Conservation (phyloP, 2,797 vertebrate species). For the Phaenicophaeus curvirostris region DNA sequence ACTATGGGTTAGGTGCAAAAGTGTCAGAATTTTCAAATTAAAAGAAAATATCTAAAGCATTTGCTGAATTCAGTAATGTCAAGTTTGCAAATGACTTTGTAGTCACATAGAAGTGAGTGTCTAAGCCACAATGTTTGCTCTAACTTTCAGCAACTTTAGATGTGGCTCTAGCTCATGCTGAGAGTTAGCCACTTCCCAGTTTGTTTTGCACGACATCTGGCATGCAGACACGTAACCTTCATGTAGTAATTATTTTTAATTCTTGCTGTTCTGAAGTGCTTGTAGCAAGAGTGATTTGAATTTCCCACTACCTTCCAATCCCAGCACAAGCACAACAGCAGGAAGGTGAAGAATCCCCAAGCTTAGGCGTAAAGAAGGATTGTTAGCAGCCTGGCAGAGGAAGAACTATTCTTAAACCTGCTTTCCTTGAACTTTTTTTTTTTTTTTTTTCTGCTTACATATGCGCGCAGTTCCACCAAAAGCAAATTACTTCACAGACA, state of each 20-base stretch:
- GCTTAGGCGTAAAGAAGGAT: not conserved
- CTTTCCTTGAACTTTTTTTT: not conserved
- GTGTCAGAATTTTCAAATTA: not conserved
- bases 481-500: not conserved
- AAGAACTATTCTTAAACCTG: not conserved
- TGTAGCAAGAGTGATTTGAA: not conserved
- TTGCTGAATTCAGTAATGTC: not conserved
- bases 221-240: not conserved
- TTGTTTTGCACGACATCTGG: not conserved
- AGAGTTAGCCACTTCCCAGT: not conserved
- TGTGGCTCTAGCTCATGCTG: not conserved
- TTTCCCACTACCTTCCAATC: not conserved
- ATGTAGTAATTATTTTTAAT: not conserved
- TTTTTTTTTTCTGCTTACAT: not conserved
- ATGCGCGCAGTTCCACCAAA: not conserved
- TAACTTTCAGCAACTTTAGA: not conserved
- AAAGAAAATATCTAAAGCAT: not conserved
- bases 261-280: not conserved
- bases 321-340: not conserved
- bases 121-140: not conserved
- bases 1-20: not conserved
- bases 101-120: not conserved
- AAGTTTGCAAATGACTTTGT: not conserved
- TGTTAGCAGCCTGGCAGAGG: not conserved
- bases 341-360: not conserved